Conservation (phyloP, 2,113 vertebrate species). For the Ranitomeya imitator region DNA sequence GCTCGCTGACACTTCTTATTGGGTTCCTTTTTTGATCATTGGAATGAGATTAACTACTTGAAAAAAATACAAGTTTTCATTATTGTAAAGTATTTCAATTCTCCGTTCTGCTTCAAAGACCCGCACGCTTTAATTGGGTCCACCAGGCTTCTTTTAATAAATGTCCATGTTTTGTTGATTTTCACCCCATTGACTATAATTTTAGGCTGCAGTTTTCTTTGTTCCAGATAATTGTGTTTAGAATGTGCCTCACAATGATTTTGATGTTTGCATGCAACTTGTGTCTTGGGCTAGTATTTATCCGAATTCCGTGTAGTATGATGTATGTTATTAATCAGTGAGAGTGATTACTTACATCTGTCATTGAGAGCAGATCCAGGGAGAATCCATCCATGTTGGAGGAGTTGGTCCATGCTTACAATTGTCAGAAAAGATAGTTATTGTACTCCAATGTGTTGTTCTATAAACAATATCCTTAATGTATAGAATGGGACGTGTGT, state of each 20-base stretch:
- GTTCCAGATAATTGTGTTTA: not conserved
- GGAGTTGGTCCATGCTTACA: not conserved
- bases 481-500: not conserved
- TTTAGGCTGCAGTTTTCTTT: not conserved
- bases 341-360: not conserved
- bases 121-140: not conserved
- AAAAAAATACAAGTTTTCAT: not conserved
- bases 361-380: not conserved
- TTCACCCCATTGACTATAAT: not conserved
- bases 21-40: not conserved
- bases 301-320: not conserved
- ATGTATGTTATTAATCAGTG: not conserved
- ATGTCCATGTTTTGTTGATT: not conserved
- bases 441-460: not conserved
- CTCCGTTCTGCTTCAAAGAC: not conserved
- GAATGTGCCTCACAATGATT: not conserved
- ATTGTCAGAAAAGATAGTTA: not conserved
- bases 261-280: not conserved
- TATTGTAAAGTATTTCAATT: not conserved
- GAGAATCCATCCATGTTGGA: not conserved
- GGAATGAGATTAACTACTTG: not conserved
- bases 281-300: not conserved
- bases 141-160: slow-evolving; percentile 4
- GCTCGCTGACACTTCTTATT: not conserved
- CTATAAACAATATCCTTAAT: not conserved